A percentile compares a stretch with the other conserved stretches of the same genome.
Conservation (phyloP, 2,888 invertebrate species). For the Sinohyriopsis cumingii region DNA sequence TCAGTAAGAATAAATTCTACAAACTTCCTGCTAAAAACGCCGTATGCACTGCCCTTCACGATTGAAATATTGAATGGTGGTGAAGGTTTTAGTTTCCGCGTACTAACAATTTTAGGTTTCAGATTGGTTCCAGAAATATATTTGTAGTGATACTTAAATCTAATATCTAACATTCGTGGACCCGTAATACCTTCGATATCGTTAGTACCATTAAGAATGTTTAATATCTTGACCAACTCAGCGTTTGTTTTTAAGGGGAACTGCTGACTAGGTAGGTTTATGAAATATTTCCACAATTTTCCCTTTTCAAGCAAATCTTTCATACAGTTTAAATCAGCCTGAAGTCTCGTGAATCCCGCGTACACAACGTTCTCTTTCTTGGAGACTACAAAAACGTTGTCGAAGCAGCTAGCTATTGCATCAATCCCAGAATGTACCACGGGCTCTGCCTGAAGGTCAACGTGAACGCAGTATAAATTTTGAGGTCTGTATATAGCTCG, state of each 20-base stretch:
- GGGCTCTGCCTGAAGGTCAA: conserved; percentile 55
- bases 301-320: conserved; percentile 48
- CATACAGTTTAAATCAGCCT: conserved; percentile 71
- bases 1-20: conserved; percentile 63
- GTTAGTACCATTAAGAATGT: conserved; percentile 69
- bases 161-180: conserved; percentile 32
- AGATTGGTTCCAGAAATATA: conserved; percentile 30
- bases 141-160: conserved; percentile 30
- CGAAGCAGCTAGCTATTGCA: conserved; percentile 59
- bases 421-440: conserved; percentile 42
- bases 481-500: conserved; percentile 64
- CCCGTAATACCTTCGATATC: conserved; percentile 68
- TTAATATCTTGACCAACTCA: conserved; percentile 68
- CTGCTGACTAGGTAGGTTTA: conserved; percentile 68
- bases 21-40: conserved; percentile 66
- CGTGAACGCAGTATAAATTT: conserved; percentile 69
- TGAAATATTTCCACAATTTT: conserved; percentile 67
- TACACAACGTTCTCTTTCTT: conserved; percentile 65
- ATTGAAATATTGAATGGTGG: conserved; percentile 45
- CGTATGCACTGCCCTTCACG: conserved; percentile 69
- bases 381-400: conserved; percentile 68
- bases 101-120: conserved; percentile 23
- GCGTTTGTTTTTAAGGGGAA: conserved; percentile 68
- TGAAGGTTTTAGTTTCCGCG: conserved; percentile 19
- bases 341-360: conserved; percentile 64